phyloP scores from a whole-genome alignment of 2,888 invertebrate species.

The Calameuta idolon region DNA sequence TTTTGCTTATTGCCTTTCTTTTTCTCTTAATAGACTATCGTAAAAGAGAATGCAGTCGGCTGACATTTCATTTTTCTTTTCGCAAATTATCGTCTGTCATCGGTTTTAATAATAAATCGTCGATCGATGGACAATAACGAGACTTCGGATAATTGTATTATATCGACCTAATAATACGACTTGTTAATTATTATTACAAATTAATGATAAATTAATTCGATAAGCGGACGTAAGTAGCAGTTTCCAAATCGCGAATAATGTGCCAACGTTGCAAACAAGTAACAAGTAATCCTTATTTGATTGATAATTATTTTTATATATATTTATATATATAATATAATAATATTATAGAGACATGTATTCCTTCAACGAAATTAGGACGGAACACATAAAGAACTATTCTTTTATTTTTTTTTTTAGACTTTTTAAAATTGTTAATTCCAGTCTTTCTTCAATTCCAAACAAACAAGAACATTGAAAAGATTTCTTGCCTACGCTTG shows the following conservation, averaged over 20 bases:
- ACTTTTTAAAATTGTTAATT: not conserved
- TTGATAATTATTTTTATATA: not conserved
- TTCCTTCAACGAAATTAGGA: not conserved
- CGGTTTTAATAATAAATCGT: not conserved
- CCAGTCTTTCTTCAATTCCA: not conserved
- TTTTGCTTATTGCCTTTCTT: not conserved
- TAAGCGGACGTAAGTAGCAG: not conserved
- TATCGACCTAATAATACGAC: not conserved
- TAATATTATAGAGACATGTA: not conserved
- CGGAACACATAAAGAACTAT: not conserved
- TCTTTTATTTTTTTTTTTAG: not conserved
- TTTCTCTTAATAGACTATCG: not conserved
- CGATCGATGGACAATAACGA: not conserved
- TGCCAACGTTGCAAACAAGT: not conserved
- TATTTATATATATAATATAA: not conserved
- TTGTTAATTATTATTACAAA: not conserved
- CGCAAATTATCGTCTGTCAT: not conserved
- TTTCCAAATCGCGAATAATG: not conserved
- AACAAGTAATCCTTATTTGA: not conserved
- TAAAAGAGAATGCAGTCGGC: not conserved
- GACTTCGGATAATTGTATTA: not conserved
- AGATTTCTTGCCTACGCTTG: not conserved
- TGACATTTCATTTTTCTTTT: not conserved
- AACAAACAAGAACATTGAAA: not conserved
- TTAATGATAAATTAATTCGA: not conserved